Evolutionary conservation across 1,140 invertebrate species (phyloP).

Genomic region (Diorhabda carinulata): DNA sequence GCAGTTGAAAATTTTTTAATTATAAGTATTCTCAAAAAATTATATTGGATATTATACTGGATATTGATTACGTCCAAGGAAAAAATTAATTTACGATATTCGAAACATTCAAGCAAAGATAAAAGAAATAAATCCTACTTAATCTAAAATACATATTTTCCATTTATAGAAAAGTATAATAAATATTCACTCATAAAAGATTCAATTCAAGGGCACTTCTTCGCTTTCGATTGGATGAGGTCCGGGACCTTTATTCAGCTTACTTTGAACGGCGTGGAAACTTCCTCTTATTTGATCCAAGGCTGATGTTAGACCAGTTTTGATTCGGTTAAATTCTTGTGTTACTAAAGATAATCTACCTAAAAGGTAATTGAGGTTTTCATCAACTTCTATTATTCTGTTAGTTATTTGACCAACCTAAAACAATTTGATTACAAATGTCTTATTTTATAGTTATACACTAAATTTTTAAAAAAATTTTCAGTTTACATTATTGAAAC

Average conservation of each 20-base stretch:
- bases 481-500: too few species aligned
- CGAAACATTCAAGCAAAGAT: too few species aligned
- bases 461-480: too few species aligned
- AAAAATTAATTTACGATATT: too few species aligned
- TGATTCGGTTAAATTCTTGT: constrained; percentile 83
- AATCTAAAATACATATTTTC: background rate
- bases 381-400: constrained; percentile 75
- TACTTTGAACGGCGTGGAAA: constrained; percentile 63
- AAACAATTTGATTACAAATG: too few species aligned
- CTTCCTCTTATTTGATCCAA: constrained; percentile 68
- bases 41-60: too few species aligned
- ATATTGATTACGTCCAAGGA: too few species aligned
- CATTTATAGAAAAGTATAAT: background rate
- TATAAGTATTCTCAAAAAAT: too few species aligned
- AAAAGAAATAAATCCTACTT: background rate
- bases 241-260: constrained; percentile 47
- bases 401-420: constrained; percentile 72
- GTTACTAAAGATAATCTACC: constrained; percentile 76
- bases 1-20: too few species aligned
- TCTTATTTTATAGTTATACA: too few species aligned
- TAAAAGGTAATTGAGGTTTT: constrained; percentile 80
- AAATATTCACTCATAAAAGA: background rate
- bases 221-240: constrained; percentile 42
- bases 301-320: constrained; percentile 65
- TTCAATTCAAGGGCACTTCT: constrained; percentile 9